Percentiles rank a stretch among this genome's conserved stretches.
These are phyloP conservation scores for Trogon melanurus DNA, from an alignment of 2,113 vertebrate species.

Conservation along the genomic window DNA sequence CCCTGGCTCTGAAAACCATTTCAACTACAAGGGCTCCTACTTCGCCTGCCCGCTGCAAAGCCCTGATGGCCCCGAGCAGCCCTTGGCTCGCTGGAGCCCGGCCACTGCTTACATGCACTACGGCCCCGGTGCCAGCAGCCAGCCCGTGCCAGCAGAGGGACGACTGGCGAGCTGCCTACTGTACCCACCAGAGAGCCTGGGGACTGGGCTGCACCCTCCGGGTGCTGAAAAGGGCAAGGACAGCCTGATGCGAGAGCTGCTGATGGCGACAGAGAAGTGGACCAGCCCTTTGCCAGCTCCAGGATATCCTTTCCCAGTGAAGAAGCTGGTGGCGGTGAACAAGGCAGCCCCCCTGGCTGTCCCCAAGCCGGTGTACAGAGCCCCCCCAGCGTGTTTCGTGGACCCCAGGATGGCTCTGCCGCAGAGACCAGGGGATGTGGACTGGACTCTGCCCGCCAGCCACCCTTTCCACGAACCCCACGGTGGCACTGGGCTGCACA, in stretches of 20 bases:
- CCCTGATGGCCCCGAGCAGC: slow-evolving; percentile 62
- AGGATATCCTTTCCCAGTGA: slow-evolving; percentile 48
- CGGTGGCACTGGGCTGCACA: slow-evolving; percentile 37
- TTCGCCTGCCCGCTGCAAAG: slow-evolving; percentile 77
- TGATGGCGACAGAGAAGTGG: slow-evolving; percentile 68
- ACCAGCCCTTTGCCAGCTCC: slow-evolving; percentile 22
- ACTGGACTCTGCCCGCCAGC: slow-evolving; percentile 68
- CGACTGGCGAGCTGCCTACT: slow-evolving; percentile 58
- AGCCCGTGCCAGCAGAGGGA: slow-evolving; percentile 60
- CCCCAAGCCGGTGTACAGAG: slow-evolving; percentile 87
- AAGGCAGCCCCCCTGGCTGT: slow-evolving; percentile 73
- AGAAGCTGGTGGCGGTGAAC: slow-evolving; percentile 9
- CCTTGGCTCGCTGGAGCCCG: slow-evolving; percentile 69
- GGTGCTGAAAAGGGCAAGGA: slow-evolving; percentile 51
- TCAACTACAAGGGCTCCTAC: slow-evolving; percentile 81
- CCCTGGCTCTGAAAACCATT: slow-evolving; percentile 54
- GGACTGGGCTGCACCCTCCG: neutral
- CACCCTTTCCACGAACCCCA: slow-evolving; percentile 16
- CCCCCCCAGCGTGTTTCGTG: slow-evolving; percentile 71
- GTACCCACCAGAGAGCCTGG: slow-evolving; percentile 52
- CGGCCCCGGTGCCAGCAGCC: neutral
- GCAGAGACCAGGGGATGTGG: slow-evolving; percentile 66
- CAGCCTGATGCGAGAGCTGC: slow-evolving; percentile 30
- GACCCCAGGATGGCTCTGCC: slow-evolving; percentile 70
- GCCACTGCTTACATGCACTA: slow-evolving; percentile 52